phyloP scores from a whole-genome alignment of 2,888 invertebrate genomes.

The Omphaloscelis lunosa region DNA sequence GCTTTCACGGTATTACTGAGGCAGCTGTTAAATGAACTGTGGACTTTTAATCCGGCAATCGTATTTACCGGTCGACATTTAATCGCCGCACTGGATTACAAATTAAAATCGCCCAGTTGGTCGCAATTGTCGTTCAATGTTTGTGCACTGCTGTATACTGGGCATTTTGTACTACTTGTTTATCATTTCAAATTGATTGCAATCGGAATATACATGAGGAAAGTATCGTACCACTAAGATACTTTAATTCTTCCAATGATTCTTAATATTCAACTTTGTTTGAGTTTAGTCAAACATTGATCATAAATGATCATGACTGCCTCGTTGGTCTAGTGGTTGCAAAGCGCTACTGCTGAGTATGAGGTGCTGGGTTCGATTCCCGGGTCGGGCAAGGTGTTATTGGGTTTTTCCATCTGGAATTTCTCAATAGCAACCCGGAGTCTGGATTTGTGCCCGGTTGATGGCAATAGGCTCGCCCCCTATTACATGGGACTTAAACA shows the following conservation, averaged over 20 bases:
- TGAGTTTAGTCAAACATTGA: not conserved
- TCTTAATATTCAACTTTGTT: not conserved
- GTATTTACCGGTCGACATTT: conserved; percentile 74
- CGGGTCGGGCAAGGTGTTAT: too few relatives aligned
- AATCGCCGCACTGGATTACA: conserved; percentile 75
- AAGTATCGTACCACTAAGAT: not conserved
- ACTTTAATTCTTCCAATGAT: too few relatives aligned
- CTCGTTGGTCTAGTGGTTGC: too few relatives aligned
- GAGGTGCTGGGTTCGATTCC: too few relatives aligned
- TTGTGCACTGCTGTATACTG: conserved; percentile 51
- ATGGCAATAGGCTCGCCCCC: too few relatives aligned
- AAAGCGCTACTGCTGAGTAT: too few relatives aligned
- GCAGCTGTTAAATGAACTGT: conserved; percentile 80
- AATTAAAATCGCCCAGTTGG: conserved; percentile 70
- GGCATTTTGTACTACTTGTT: conserved; percentile 30
- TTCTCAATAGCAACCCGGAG: too few relatives aligned
- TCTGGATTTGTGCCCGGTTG: too few relatives aligned
- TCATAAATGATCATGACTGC: too few relatives aligned
- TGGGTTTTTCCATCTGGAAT: too few relatives aligned
- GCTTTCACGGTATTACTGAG: conserved; percentile 69
- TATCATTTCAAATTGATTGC: conserved; percentile 46
- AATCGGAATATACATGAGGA: too few relatives aligned
- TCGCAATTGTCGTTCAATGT: conserved; percentile 66
- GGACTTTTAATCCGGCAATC: conserved; percentile 79
- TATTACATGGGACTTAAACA: too few relatives aligned